Conservation (phyloP, 2,113 vertebrate species). For the Corvus moneduloides region DNA sequence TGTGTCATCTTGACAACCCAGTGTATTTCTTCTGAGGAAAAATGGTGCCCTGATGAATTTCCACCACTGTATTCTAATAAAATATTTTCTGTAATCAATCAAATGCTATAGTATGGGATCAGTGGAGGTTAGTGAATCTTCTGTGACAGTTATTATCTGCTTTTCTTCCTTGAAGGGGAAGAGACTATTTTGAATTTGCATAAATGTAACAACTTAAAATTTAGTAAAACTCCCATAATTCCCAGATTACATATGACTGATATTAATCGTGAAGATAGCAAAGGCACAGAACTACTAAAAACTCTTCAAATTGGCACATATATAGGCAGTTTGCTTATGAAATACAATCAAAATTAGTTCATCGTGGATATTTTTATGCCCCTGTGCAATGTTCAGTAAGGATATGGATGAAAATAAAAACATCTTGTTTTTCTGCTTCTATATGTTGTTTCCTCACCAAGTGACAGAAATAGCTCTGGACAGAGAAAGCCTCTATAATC, state of each 20-base stretch:
- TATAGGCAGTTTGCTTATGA: background rate
- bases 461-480: background rate
- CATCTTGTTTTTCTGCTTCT: background rate
- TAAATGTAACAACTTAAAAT: background rate
- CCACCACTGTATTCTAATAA: background rate
- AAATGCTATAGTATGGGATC: background rate
- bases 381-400: background rate
- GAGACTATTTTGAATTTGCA: background rate
- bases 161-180: background rate
- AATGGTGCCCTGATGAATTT: background rate
- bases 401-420: background rate
- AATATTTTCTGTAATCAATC: background rate
- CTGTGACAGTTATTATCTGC: background rate
- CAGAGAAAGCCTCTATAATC: constrained; percentile 24
- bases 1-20: background rate
- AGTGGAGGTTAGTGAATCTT: background rate
- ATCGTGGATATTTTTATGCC: background rate
- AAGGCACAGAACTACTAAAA: background rate
- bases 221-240: background rate
- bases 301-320: background rate
- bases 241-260: background rate
- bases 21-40: background rate
- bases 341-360: background rate
- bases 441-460: background rate
- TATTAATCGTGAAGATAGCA: background rate